Conservation (phyloP, 2,113 vertebrate genomes). For the Picathartes gymnocephalus region DNA sequence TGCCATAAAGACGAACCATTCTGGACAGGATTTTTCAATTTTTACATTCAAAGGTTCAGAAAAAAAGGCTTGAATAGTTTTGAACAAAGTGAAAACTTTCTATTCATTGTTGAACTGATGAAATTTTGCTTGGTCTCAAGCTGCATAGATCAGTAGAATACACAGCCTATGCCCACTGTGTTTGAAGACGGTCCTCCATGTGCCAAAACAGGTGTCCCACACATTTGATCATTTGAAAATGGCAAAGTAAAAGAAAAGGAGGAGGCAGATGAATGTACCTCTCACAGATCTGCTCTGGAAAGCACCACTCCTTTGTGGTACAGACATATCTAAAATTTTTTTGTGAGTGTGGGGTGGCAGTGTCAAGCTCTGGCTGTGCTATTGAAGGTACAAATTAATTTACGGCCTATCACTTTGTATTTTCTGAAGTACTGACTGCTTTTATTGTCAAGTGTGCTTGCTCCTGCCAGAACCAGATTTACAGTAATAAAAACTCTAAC, state of each 20-base stretch:
- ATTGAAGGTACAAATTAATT: conserved; percentile 7
- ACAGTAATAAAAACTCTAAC: neutral
- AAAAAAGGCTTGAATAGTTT: neutral
- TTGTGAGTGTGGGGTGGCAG: neutral
- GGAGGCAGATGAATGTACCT: neutral
- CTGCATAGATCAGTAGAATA: neutral
- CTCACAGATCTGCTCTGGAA: neutral
- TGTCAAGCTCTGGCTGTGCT: neutral
- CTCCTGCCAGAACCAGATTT: neutral
- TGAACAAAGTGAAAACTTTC: neutral
- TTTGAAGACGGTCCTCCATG: neutral
- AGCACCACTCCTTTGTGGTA: neutral
- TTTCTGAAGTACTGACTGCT: neutral
- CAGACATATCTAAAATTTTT: neutral
- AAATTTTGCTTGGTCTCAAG: neutral
- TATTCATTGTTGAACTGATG: neutral
- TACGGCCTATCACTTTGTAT: neutral
- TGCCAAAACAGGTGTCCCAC: neutral
- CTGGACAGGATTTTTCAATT: neutral
- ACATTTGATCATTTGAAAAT: neutral
- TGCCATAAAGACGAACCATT: neutral
- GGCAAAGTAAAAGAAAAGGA: neutral
- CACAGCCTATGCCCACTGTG: neutral
- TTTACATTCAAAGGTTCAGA: neutral
- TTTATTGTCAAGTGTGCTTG: neutral